phyloP scores from a whole-genome alignment of 2,113 vertebrate species.

The Colinus virginianus region DNA sequence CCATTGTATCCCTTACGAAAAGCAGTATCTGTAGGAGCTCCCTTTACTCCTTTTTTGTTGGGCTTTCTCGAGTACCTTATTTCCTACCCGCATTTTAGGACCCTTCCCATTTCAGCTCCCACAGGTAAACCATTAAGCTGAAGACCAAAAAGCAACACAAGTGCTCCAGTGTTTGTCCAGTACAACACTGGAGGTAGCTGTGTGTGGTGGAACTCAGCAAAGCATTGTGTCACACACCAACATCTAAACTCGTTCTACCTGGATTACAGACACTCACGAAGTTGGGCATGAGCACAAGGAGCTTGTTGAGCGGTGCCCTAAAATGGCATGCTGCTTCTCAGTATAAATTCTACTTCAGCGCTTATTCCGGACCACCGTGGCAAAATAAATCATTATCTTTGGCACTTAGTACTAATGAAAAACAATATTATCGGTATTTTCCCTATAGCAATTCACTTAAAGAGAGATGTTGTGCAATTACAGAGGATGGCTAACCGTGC shows the following conservation, averaged over 20 bases:
- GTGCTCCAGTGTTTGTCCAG: fast-evolving
- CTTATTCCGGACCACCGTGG: not conserved
- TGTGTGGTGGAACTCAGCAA: not conserved
- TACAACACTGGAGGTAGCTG: not conserved
- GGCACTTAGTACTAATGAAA: not conserved
- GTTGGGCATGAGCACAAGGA: fast-evolving
- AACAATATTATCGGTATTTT: not conserved
- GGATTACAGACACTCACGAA: not conserved
- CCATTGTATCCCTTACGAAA: fast-evolving
- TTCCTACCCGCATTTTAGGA: not conserved
- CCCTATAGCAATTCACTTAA: not conserved
- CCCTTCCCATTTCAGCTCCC: not conserved
- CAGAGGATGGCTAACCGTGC: conserved; percentile 20
- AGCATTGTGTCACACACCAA: fast-evolving
- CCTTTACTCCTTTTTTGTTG: not conserved
- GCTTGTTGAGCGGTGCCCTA: not conserved
- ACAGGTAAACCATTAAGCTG: not conserved
- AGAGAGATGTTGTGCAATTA: not conserved
- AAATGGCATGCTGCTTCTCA: not conserved
- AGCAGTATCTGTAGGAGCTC: not conserved
- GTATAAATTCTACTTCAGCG: not conserved
- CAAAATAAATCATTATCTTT: conserved; percentile 38
- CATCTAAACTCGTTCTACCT: not conserved
- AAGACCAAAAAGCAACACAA: not conserved
- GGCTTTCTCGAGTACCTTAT: not conserved